Conservation (phyloP, 2,888 invertebrate genomes). For the Schizotus pectinicornis region DNA sequence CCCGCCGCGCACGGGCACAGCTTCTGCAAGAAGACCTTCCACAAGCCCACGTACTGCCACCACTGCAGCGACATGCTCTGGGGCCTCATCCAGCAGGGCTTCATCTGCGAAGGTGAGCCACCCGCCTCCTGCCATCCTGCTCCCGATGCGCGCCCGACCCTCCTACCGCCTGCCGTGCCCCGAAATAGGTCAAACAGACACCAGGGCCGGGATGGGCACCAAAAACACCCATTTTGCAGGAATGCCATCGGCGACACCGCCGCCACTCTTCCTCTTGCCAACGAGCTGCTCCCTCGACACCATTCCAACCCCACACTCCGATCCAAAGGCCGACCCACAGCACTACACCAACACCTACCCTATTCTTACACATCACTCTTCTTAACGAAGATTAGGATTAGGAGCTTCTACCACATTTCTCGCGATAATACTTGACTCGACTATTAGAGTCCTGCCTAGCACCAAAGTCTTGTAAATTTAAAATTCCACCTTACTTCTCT, state of each 20-base stretch:
- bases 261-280: not conserved
- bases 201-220: slow-evolving; percentile 3
- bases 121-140: slow-evolving; percentile 4
- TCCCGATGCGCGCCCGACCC: not conserved
- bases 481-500: too few relatives aligned
- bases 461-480: too few relatives aligned
- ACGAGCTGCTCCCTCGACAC: not conserved
- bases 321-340: not conserved
- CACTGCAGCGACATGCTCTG: slow-evolving; percentile 99
- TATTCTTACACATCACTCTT: not conserved
- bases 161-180: not conserved
- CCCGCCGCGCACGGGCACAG: slow-evolving; percentile 86
- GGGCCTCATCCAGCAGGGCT: slow-evolving; percentile 99
- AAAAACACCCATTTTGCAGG: not conserved
- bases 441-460: too few relatives aligned
- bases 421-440: too few relatives aligned
- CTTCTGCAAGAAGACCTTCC: slow-evolving; percentile 99
- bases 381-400: too few relatives aligned
- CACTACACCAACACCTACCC: not conserved
- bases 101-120: slow-evolving; percentile 96
- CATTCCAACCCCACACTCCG: not conserved
- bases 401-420: too few relatives aligned
- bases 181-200: slow-evolving; percentile 22
- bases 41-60: slow-evolving; percentile 99
- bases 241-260: not conserved